Evolutionary conservation across 1,140 invertebrate species (phyloP).

Genomic region (Coenobita brevimanus): DNA sequence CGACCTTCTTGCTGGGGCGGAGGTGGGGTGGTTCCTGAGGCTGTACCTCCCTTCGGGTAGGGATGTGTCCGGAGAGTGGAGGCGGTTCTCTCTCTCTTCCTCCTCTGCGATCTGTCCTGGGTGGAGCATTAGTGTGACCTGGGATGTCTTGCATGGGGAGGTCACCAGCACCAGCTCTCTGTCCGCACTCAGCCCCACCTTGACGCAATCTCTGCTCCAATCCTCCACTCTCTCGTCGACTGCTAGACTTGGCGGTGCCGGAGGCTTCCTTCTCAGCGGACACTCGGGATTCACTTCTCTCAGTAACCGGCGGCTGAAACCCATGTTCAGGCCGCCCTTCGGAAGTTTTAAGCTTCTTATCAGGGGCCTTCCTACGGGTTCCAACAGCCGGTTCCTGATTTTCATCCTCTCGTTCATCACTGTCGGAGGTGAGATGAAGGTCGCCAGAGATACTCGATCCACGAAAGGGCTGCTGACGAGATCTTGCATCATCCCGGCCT

Average conservation of each 20-base stretch:
- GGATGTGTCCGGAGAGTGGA: neutral
- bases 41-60: conserved; percentile 56
- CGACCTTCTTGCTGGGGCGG: conserved; percentile 34
- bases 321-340: conserved; percentile 84
- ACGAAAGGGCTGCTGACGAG: conserved; percentile 51
- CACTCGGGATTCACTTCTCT: conserved; percentile 69
- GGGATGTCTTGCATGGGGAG: conserved; percentile 49
- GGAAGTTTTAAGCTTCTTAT: conserved; percentile 91
- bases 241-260: conserved; percentile 1
- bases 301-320: conserved; percentile 71
- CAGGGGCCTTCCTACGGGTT: conserved; percentile 76
- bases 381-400: conserved; percentile 66
- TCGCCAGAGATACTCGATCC: conserved; percentile 49
- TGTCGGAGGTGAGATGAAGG: conserved; percentile 56
- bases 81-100: conserved; percentile 41
- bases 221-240: conserved; percentile 38
- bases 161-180: conserved; percentile 56
- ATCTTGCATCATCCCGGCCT: conserved; percentile 40
- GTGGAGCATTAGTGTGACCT: conserved; percentile 59
- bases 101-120: neutral
- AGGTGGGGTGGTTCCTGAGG: conserved; percentile 53
- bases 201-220: conserved; percentile 53
- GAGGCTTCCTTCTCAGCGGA: conserved; percentile 41
- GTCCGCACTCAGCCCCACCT: conserved; percentile 61
- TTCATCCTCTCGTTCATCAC: conserved; percentile 62